phyloP scores from a whole-genome alignment of 2,113 vertebrate genomes.

The Terrapene triunguis region DNA sequence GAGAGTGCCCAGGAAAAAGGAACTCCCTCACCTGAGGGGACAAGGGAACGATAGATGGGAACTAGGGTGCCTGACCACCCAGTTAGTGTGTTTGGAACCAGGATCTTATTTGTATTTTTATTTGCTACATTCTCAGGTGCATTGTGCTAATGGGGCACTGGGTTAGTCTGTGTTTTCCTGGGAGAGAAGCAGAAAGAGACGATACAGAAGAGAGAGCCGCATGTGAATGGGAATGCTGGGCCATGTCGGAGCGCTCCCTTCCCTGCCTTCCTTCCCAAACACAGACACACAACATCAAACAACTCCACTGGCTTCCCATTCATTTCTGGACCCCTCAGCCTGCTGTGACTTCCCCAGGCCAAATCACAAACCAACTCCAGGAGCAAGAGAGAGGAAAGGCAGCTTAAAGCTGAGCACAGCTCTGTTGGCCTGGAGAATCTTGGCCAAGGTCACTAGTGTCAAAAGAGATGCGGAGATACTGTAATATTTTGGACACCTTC shows the following conservation, averaged over 20 bases:
- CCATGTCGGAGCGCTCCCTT: neutral
- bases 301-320: neutral
- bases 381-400: neutral
- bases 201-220: too few species aligned
- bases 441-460: accelerated
- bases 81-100: neutral
- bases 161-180: neutral
- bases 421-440: too few species aligned
- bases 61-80: too few species aligned
- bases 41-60: neutral
- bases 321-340: neutral
- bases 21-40: neutral
- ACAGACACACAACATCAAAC: neutral
- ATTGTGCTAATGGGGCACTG: neutral
- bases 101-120: neutral
- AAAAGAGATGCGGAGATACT: neutral
- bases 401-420: neutral
- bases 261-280: neutral
- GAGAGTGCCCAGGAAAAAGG: neutral
- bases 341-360: neutral
- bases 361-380: accelerated
- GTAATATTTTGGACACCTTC: neutral
- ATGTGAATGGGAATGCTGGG: too few species aligned
- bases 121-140: neutral
- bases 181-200: too few species aligned